These are phyloP conservation scores for Cinclus mexicanus DNA, from an alignment of 2,113 vertebrate species.

Conservation along the genomic window DNA sequence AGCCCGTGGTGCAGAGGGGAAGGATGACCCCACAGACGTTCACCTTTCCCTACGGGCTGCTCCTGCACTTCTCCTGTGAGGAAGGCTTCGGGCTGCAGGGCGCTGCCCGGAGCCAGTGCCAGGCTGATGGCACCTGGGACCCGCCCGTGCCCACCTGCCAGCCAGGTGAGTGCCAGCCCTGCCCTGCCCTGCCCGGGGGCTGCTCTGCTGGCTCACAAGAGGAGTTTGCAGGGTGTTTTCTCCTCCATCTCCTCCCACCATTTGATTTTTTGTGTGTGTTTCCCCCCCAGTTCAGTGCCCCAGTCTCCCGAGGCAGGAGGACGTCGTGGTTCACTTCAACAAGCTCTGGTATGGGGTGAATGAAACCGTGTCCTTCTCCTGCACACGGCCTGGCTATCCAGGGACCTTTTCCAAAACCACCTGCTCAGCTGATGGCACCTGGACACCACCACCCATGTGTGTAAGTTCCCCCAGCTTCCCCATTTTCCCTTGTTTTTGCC, in stretches of 20 bases:
- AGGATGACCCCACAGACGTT: not conserved
- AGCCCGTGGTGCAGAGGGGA: conserved; percentile 14
- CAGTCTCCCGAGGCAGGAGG: fast-evolving
- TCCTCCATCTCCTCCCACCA: not conserved
- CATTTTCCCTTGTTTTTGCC: not conserved
- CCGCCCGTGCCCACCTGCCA: conserved; percentile 50
- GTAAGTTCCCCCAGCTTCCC: not conserved
- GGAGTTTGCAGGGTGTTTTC: not conserved
- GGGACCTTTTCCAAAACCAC: fast-evolving
- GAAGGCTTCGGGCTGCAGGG: not conserved
- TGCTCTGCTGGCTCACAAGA: not conserved
- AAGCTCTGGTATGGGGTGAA: not conserved
- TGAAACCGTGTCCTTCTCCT: not conserved
- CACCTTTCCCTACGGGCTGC: not conserved
- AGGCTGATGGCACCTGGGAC: conserved; percentile 19
- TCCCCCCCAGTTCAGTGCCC: not conserved
- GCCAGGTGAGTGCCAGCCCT: not conserved
- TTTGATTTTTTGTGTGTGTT: not conserved
- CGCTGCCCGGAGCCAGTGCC: conserved; percentile 28
- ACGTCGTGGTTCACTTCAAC: fast-evolving
- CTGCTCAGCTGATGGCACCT: conserved; percentile 22
- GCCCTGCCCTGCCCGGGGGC: not conserved
- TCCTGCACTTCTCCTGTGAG: conserved; percentile 20
- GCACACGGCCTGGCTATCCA: fast-evolving
- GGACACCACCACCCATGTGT: not conserved